Evolutionary conservation across 2,888 invertebrate species (phyloP), one percentile per base, ranked within the genome.

Genomic region (Deroplatys truncata): DNA sequence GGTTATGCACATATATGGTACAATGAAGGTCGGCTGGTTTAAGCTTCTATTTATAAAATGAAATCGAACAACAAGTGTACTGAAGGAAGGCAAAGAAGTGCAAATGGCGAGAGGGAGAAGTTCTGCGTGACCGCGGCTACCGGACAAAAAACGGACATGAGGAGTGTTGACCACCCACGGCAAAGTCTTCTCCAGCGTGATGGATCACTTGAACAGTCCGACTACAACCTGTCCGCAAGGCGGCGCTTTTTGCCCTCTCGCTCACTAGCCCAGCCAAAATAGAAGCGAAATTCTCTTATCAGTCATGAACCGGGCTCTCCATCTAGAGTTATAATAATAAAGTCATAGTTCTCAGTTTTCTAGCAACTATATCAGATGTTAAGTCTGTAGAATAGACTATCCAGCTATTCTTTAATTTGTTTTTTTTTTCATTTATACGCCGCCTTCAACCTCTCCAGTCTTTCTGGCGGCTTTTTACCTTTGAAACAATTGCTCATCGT

Each of bases 31-130:
- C 85, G 49, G 85, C 56, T 85, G 15, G 43, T 85, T 72, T 72
- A 72, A 72, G 56, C 16, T 72, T 85, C 85, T 85, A 85, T 85
- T 85, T 85, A 85, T 85, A 85, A 85, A 85, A 49, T n/a, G n/a
- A 85, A 85, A 85, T 85, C 49, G 85, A 89, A 85, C 31, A 88
- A 84, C 28, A 86, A 35, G 86, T 29, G 87, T 16, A 20, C 29
- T 82, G 25, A 31, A 35, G 28, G 56, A 72, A 72, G 82, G 31
- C 25, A 72, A n/a, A 87, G 31, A 28, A 86, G 56, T 28, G 82
- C 25, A 82, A 28, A 35, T 28, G 86, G 49, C 43, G 86, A 72
- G 56, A 25, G 56, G 56, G 25, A 7, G 56, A 20, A 72, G 56
- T 72, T 72, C 56, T 72, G 56, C 56, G 56, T 72, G 56, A 72